Conservation (phyloP, 30 jellyfish, hydroid and myxozoan genomes). For the Aurelia aurita region DNA sequence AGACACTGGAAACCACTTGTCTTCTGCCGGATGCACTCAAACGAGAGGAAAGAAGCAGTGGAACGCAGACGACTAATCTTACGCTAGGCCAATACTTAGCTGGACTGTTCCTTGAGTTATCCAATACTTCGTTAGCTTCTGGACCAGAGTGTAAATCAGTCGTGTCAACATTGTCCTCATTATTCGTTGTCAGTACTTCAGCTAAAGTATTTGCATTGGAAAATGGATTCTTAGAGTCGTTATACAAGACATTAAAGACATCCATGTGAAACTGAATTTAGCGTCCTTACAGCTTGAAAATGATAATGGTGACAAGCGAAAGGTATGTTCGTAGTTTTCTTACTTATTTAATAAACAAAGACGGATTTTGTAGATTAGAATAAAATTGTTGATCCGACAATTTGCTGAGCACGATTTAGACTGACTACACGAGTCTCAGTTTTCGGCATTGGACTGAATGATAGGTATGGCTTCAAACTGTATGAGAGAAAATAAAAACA, state of each 20-base stretch:
- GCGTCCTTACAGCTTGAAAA: conserved; percentile 53
- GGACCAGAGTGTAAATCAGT: conserved; percentile 34
- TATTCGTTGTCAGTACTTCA: conserved; percentile 52
- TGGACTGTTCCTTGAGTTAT: conserved; percentile 1
- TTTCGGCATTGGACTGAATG: too few relatives aligned
- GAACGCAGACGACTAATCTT: background rate
- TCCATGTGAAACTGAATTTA: conserved; percentile 67
- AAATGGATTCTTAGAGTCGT: conserved; percentile 73
- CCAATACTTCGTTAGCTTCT: background rate
- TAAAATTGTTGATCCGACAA: too few relatives aligned
- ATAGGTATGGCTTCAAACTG: too few relatives aligned
- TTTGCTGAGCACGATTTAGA: too few relatives aligned
- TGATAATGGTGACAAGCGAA: conserved; percentile 28
- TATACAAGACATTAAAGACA: conserved; percentile 78
- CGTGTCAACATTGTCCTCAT: conserved; percentile 32
- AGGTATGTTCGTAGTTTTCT: conserved; percentile 2
- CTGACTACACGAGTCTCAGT: too few relatives aligned
- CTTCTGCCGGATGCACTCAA: background rate
- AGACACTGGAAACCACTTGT: conserved; percentile 22
- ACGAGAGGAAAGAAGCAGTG: background rate
- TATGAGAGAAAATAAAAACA: too few relatives aligned
- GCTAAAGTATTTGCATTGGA: conserved; percentile 58
- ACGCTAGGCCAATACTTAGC: conserved; percentile 41
- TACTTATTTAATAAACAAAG: background rate
- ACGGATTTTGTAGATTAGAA: too few relatives aligned